A percentile compares a stretch with the other conserved stretches of the same genome.
phyloP scores from a whole-genome alignment of 2,797 vertebrate genomes.

The Ctenochaetus hawaiiensis region DNA sequence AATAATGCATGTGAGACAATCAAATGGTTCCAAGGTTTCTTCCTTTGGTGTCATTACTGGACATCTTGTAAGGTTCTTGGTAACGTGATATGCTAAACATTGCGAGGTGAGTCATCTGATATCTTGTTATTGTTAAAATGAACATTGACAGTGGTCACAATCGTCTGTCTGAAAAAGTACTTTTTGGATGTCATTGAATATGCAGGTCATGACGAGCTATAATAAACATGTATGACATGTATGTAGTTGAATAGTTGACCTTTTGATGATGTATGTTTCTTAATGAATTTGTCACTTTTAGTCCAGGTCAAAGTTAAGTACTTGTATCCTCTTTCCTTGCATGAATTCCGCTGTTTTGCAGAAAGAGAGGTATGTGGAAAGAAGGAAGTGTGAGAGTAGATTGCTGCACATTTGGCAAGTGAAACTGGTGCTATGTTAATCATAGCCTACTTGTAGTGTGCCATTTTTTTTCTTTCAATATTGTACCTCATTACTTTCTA shows the following conservation, averaged over 20 bases:
- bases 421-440: conserved; percentile 68
- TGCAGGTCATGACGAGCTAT: conserved; percentile 67
- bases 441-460: conserved; percentile 77
- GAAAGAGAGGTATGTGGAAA: conserved; percentile 56
- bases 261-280: conserved; percentile 64
- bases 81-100: conserved; percentile 54
- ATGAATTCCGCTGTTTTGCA: conserved; percentile 73
- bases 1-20: conserved; percentile 80
- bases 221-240: conserved; percentile 62
- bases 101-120: conserved; percentile 50
- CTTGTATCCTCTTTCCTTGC: conserved; percentile 73
- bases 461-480: conserved; percentile 59
- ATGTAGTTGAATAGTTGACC: conserved; percentile 66
- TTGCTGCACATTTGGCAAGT: conserved; percentile 68
- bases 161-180: conserved; percentile 55
- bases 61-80: conserved; percentile 51
- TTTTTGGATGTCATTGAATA: conserved; percentile 70
- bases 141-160: conserved; percentile 53
- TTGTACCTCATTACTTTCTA: conserved; percentile 71
- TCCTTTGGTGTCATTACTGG: conserved; percentile 51
- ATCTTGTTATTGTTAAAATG: conserved; percentile 46
- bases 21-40: conserved; percentile 67
- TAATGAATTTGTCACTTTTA: conserved; percentile 70
- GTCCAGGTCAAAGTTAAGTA: conserved; percentile 67
- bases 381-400: conserved; percentile 61